Percentiles rank a stretch among this genome's conserved stretches.
phyloP scores from a whole-genome alignment of 2,797 vertebrate genomes.

The Decapterus maruadsi region DNA sequence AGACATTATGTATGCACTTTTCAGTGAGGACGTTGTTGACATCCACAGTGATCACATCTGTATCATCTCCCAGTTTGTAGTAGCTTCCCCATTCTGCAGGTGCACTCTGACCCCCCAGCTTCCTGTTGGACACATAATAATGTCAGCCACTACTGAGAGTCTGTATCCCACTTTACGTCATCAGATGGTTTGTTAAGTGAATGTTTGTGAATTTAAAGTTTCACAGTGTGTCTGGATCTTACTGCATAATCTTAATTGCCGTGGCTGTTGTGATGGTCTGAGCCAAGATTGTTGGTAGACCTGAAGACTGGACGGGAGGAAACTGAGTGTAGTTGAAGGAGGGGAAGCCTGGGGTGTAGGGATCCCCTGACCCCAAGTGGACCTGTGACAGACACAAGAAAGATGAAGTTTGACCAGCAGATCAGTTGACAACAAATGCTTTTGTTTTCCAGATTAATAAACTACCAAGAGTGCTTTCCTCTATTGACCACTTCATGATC shows the following conservation, averaged over 20 bases:
- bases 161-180: too few relatives aligned
- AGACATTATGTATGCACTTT: slow-evolving; percentile 91
- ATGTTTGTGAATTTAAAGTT: too few relatives aligned
- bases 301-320: slow-evolving; percentile 91
- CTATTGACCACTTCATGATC: too few relatives aligned
- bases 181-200: too few relatives aligned
- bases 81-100: accelerated
- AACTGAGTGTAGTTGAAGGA: slow-evolving; percentile 98
- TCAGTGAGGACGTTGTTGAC: slow-evolving; percentile 88
- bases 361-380: slow-evolving; percentile 95
- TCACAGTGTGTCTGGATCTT: slow-evolving; percentile 11
- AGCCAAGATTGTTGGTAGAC: slow-evolving; percentile 90
- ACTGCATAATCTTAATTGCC: slow-evolving; percentile 85
- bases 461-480: too few relatives aligned
- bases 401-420: neutral
- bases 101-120: slow-evolving; percentile 67
- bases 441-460: too few relatives aligned
- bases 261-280: slow-evolving; percentile 87
- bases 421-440: neutral
- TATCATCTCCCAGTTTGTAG: slow-evolving; percentile 60
- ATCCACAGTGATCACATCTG: slow-evolving; percentile 73
- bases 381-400: slow-evolving; percentile 82
- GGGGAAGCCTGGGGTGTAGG: slow-evolving; percentile 95
- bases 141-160: neutral
- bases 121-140: slow-evolving; percentile 65